Percentiles rank a stretch among this genome's conserved stretches.
Evolutionary conservation across 2,113 vertebrate genomes (phyloP).

Genomic region (Clarias gariepinus): DNA sequence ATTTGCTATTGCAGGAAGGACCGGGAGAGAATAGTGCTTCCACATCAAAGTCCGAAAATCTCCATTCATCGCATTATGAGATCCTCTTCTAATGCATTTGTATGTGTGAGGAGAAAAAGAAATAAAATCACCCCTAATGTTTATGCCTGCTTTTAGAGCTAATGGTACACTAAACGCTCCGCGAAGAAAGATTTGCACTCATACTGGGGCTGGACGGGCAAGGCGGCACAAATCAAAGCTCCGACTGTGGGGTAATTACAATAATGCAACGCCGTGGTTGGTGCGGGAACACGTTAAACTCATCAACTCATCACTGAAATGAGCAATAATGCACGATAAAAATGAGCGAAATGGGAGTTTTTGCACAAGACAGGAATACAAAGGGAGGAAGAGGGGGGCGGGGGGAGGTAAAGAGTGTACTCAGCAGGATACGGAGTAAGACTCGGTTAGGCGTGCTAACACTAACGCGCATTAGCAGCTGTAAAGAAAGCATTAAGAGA

Average conservation of each 20-base stretch:
- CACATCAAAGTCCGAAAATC: conserved; percentile 15
- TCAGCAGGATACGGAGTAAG: too few relatives aligned
- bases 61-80: conserved; percentile 13
- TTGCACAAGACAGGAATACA: conserved; percentile 3
- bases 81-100: background rate
- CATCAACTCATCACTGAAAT: background rate
- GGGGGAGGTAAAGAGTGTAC: background rate
- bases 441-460: background rate
- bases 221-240: background rate
- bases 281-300: background rate
- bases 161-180: conserved; percentile 1
- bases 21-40: background rate
- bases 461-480: background rate
- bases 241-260: background rate
- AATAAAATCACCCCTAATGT: background rate
- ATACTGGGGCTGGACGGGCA: background rate
- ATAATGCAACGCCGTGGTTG: background rate
- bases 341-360: background rate
- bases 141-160: conserved; percentile 31
- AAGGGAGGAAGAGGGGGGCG: background rate
- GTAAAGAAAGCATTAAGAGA: background rate
- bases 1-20: background rate
- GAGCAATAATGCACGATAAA: conserved; percentile 6
- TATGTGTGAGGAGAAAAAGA: background rate
- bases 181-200: background rate